Base-by-base conservation (phyloP, 2,113 vertebrate species). In the Crocuta crocuta region DNA sequence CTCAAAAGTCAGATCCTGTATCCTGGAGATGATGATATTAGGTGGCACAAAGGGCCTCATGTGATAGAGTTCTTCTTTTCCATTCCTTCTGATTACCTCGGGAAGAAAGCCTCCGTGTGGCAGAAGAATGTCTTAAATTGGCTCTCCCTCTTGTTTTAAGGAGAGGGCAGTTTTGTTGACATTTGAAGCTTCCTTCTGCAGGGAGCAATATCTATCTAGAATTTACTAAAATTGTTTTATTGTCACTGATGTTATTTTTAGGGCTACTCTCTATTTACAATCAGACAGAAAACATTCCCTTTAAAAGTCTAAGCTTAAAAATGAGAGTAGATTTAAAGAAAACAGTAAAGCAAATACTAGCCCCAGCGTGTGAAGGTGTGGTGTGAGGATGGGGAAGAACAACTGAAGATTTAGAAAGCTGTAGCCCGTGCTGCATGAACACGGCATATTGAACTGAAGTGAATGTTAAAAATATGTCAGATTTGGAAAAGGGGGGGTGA, bases 231-330 rank as follows among this genome's bases (percentile, higher is more conserved):
- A 53, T 21, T 21, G 11, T 65, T 88, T 83, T 84, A 26, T 96
- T 79, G 79, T 73, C n/a, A 61, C 55, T 39, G 31, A 93, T 73
- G 31, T 66, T 80, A 86, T 93, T 95, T 87, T 93, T 84, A 84
- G 24, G n/a, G 15, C 28, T 58, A 74, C 28, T 91, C 9, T 73
- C n/a, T 80, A 53, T 86, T 96, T 93, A 74, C 16, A 71, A 70
- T 83, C 19, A 71, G 73, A 80, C 2, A 82, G 39, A 91, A 88
- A 84, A 50, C 35, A 26, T 48, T 50, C 17, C 63, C 12, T 88
- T 65, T 61, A 90, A 79, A 61, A 65, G 21, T 24, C 9, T 35
- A 91, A 73, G 31, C 89, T 93, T 55, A 68, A 87, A 92, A 28
- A 80, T 65, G 43, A 78, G 74, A 68, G 43, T 63, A 86, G 17